Conservation (phyloP, 2,888 invertebrate genomes). For the Bedellia somnulentella region DNA sequence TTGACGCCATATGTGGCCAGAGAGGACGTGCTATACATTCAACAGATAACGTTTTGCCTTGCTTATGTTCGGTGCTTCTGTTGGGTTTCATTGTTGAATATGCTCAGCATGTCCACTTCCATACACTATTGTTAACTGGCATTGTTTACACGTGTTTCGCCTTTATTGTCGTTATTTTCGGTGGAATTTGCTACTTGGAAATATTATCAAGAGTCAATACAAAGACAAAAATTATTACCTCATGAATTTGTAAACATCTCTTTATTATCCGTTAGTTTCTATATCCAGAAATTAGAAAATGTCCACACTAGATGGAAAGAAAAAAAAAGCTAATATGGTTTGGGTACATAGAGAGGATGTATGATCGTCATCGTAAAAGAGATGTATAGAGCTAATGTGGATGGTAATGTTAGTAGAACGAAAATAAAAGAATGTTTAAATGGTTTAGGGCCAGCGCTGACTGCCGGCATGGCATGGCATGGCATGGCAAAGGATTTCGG, state of each 20-base stretch:
- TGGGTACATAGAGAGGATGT: no score
- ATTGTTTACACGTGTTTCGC: neutral
- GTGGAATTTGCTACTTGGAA: neutral
- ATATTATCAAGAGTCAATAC: neutral
- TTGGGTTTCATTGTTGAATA: neutral
- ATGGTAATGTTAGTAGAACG: no score
- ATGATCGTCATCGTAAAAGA: no score
- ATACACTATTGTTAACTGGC: neutral
- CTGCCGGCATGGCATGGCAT: no score
- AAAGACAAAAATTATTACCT: neutral
- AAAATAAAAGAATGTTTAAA: no score
- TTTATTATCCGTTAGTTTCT: no score
- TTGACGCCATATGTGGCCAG: constrained; percentile 29
- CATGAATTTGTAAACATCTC: neutral
- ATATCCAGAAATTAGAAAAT: no score
- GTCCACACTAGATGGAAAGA: no score
- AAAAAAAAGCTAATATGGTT: no score
- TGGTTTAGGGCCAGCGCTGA: no score
- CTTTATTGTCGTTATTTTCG: neutral
- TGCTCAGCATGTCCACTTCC: neutral
- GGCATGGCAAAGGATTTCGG: no score
- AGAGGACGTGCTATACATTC: constrained; percentile 23
- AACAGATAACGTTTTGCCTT: constrained; percentile 1
- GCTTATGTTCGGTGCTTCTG: neutral
- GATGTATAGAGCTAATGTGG: no score